Percentiles rank a stretch among this genome's conserved stretches.
Conservation (phyloP, 2,113 vertebrate species). For the Silurus asotus region DNA sequence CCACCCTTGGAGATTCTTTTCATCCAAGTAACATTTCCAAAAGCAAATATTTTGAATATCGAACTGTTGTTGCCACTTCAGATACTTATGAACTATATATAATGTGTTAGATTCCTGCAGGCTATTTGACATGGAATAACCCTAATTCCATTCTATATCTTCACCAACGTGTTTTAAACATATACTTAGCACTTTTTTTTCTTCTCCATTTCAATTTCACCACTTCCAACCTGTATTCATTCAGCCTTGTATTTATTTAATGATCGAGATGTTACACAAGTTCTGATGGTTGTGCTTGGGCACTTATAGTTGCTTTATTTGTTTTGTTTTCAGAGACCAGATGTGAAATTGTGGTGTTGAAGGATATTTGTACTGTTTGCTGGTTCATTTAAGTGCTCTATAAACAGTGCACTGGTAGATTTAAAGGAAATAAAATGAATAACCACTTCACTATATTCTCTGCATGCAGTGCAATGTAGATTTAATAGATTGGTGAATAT, state of each 20-base stretch:
- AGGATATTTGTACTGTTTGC: constrained; percentile 25
- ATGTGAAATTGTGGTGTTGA: constrained; percentile 15
- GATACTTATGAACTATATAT: background rate
- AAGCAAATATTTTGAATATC: background rate
- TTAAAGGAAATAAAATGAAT: constrained; percentile 14
- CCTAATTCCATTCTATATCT: constrained; percentile 1
- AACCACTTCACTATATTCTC: constrained; percentile 19
- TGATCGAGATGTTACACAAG: background rate
- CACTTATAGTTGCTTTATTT: no score
- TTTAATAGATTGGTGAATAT: constrained; percentile 34
- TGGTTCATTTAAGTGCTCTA: constrained; percentile 14
- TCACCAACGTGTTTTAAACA: background rate
- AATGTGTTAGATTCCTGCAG: constrained; percentile 16
- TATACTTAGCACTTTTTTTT: constrained; percentile 8
- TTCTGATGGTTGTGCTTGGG: constrained; percentile 23
- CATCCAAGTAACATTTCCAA: background rate
- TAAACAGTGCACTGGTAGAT: constrained; percentile 14
- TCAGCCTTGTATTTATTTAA: constrained; percentile 29
- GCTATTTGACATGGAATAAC: constrained; percentile 45
- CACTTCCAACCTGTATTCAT: constrained; percentile 10
- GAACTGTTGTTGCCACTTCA: background rate
- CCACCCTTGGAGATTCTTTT: background rate
- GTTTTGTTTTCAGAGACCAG: background rate
- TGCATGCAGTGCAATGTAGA: constrained; percentile 37
- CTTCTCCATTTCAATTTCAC: background rate